These are phyloP conservation scores for Eonycteris spelaea DNA, from an alignment of 2,113 vertebrate genomes.

Conservation along the genomic window DNA sequence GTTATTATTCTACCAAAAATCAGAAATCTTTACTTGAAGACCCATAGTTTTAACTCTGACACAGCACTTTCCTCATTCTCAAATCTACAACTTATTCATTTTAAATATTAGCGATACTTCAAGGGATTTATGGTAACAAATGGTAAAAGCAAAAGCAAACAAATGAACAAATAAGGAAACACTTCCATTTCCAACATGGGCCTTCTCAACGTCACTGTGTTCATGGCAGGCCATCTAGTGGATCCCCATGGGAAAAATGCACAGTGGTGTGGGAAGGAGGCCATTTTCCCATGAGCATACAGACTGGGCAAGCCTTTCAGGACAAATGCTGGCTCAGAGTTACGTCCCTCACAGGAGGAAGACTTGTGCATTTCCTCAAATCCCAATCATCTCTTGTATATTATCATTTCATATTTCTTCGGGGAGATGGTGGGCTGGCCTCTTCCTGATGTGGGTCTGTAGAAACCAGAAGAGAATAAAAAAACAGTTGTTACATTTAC, in stretches of 20 bases:
- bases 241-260: constrained; percentile 7
- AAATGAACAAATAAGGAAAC: background rate
- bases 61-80: background rate
- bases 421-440: background rate
- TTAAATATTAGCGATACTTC: background rate
- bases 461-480: background rate
- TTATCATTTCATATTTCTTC: background rate
- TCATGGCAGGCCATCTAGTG: constrained; percentile 56
- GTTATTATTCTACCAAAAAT: background rate
- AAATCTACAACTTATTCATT: background rate
- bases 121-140: background rate
- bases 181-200: background rate
- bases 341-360: background rate
- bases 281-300: background rate
- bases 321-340: background rate
- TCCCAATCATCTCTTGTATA: background rate
- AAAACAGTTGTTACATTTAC: no score
- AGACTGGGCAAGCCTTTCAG: background rate
- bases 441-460: background rate
- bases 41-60: background rate
- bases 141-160: background rate
- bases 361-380: background rate
- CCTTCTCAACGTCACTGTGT: background rate
- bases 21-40: background rate
- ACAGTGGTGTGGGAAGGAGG: background rate